These are phyloP conservation scores for Prinia subflava DNA, from an alignment of 2,113 vertebrate genomes.

Conservation along the genomic window DNA sequence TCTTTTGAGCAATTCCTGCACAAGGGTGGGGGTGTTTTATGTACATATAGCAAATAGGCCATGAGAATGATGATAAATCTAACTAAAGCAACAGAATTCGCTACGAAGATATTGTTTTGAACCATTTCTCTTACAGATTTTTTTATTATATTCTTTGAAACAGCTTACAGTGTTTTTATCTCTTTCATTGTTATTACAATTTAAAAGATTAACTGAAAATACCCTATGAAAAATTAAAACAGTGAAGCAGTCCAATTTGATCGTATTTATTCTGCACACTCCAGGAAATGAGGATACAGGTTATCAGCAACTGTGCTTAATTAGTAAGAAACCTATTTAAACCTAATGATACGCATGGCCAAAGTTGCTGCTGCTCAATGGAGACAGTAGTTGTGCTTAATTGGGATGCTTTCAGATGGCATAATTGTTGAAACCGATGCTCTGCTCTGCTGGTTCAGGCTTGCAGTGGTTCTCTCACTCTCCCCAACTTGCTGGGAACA, in stretches of 20 bases:
- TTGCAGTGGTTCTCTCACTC: neutral
- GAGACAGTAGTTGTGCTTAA: neutral
- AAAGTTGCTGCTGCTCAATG: neutral
- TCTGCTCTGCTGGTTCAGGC: neutral
- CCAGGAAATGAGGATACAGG: neutral
- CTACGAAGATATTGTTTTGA: neutral
- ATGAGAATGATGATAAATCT: neutral
- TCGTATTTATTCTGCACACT: neutral
- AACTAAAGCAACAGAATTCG: neutral
- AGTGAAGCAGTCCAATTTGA: neutral
- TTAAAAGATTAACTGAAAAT: constrained; percentile 2
- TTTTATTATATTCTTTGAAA: neutral
- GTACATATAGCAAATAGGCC: neutral
- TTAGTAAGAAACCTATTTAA: constrained; percentile 34
- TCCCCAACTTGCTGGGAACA: neutral
- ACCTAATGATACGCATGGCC: neutral
- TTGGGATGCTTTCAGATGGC: neutral
- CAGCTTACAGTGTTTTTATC: neutral
- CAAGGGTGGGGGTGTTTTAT: fast-evolving
- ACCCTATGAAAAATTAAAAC: neutral
- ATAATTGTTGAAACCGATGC: neutral
- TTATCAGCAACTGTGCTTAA: constrained; percentile 20
- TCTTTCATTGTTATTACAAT: neutral
- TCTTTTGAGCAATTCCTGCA: neutral
- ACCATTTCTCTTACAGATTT: neutral